phyloP scores from a whole-genome alignment of 2,888 invertebrate genomes.

The Agrenia bidenticulata region DNA sequence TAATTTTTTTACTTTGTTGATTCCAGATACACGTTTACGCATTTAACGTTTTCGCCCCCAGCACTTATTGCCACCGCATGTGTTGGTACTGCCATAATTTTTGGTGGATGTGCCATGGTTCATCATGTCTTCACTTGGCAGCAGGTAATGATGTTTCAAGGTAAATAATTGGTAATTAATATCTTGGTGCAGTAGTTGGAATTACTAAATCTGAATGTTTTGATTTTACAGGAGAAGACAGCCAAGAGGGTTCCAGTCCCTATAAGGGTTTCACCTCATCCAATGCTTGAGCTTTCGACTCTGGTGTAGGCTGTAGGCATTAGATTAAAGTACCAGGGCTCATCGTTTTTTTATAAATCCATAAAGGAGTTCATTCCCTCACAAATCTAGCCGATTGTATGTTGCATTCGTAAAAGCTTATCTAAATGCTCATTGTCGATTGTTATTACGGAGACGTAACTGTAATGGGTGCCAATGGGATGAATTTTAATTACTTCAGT shows the following conservation, averaged over 20 bases:
- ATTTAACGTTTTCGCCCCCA: conserved; percentile 47
- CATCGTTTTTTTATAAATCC: too few species aligned
- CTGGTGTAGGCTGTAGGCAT: conserved; percentile 41
- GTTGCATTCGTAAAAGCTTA: too few species aligned
- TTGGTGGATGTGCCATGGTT: conserved; percentile 52
- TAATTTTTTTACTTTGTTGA: conserved; percentile 13
- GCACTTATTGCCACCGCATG: conserved; percentile 49
- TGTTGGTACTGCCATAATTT: conserved; percentile 50
- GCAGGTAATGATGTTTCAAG: conserved; percentile 47
- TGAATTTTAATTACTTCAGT: too few species aligned
- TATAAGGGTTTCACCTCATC: conserved; percentile 45
- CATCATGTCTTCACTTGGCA: conserved; percentile 52
- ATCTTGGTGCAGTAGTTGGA: neutral
- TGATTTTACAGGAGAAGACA: conserved; percentile 47
- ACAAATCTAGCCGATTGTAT: too few species aligned
- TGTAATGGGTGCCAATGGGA: too few species aligned
- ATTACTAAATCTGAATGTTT: neutral
- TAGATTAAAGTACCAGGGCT: too few species aligned
- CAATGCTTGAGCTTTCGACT: conserved; percentile 53
- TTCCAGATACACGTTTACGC: conserved; percentile 41
- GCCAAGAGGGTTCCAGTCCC: conserved; percentile 44
- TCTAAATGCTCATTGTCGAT: too few species aligned
- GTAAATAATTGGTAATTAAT: conserved; percentile 15
- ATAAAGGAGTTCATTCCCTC: too few species aligned
- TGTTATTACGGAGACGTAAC: too few species aligned